phyloP scores from a whole-genome alignment of 2,113 vertebrate genomes.

The Chionodraco myersi region DNA sequence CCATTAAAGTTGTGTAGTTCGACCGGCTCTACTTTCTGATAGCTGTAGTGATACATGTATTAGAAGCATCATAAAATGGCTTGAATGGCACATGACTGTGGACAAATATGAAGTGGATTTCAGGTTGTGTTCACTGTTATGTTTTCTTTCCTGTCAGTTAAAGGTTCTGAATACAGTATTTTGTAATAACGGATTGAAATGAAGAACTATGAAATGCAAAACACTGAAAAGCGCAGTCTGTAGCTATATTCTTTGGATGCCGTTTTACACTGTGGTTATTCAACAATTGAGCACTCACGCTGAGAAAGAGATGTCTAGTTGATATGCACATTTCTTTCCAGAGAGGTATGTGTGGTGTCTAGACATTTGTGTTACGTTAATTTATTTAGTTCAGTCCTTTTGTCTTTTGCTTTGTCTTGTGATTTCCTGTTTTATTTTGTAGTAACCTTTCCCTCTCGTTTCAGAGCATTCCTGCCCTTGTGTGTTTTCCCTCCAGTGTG shows the following conservation, averaged over 20 bases:
- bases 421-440: too few relatives aligned
- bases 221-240: background rate
- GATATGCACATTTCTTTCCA: background rate
- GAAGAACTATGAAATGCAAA: constrained; percentile 6
- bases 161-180: constrained; percentile 17
- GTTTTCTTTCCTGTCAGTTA: constrained; percentile 4
- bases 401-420: too few relatives aligned
- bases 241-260: background rate
- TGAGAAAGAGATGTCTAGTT: background rate
- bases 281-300: background rate
- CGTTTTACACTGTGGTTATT: constrained; percentile 19
- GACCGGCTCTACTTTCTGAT: background rate
- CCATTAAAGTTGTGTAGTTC: background rate
- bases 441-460: too few relatives aligned
- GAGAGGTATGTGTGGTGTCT: background rate
- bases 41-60: background rate
- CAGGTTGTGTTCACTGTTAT: constrained; percentile 6
- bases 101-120: background rate
- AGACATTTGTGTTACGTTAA: too few relatives aligned
- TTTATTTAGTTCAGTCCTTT: too few relatives aligned
- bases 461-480: too few relatives aligned
- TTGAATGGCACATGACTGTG: constrained; percentile 11
- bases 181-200: constrained; percentile 16
- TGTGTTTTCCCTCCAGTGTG: too few relatives aligned
- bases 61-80: background rate